Conservation (phyloP, 2,113 vertebrate species). For the Lampris incognitus region DNA sequence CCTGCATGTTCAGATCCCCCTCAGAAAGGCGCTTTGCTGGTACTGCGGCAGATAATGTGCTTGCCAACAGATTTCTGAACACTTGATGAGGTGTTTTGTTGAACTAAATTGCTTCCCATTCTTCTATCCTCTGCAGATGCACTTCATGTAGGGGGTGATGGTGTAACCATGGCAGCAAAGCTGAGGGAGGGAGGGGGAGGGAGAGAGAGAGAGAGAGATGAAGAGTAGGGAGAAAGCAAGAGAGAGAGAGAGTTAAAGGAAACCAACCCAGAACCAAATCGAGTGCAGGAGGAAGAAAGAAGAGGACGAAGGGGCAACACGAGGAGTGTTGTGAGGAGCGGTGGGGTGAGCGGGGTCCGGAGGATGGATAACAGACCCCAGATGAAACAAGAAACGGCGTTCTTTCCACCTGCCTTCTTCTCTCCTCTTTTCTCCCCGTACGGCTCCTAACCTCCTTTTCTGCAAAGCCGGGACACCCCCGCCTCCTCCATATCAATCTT, state of each 20-base stretch:
- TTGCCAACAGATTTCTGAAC: constrained; percentile 61
- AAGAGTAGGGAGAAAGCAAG: constrained; percentile 21
- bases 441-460: constrained; percentile 61
- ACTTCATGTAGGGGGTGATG: constrained; percentile 90
- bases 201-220: constrained; percentile 43
- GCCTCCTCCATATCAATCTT: constrained; percentile 42
- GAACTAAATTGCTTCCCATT: constrained; percentile 66
- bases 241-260: constrained; percentile 59
- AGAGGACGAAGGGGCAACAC: constrained; percentile 38
- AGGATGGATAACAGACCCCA: constrained; percentile 42
- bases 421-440: constrained; percentile 65
- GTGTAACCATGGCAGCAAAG: constrained; percentile 83
- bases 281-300: constrained; percentile 66
- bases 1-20: background rate
- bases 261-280: constrained; percentile 76
- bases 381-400: constrained; percentile 57
- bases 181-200: constrained; percentile 58
- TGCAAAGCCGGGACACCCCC: constrained; percentile 47
- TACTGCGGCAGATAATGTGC: constrained; percentile 52
- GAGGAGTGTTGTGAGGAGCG: constrained; percentile 43
- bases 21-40: constrained; percentile 39
- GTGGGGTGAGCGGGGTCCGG: constrained; percentile 45
- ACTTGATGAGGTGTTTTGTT: constrained; percentile 68
- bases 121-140: constrained; percentile 85
- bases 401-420: constrained; percentile 60